Evolutionary conservation across 2,888 invertebrate genomes (phyloP), one percentile per base, ranked within the genome.

Genomic region (Hololepta plana): DNA sequence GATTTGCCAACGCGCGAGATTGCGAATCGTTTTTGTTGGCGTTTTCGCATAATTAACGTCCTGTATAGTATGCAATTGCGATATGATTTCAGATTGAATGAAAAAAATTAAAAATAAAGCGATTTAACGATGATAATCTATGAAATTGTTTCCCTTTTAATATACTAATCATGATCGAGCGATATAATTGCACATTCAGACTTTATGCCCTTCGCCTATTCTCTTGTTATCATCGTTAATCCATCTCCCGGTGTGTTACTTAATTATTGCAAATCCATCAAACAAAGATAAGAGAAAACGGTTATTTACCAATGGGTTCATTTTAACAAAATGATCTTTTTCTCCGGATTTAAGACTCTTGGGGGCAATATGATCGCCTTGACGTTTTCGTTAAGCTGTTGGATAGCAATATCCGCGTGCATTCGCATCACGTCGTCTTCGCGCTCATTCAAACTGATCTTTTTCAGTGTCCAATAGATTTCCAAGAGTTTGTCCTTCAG

Each of bases 341-440:
- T n/a, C n/a, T n/a, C n/a, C n/a, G n/a, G n/a, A n/a, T n/a, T n/a
- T n/a, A n/a, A n/a, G n/a, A n/a, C 12, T 20, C 3, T 20, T 4
- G n/a, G n/a, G 1, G 69, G 63, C 37, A 67, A 65, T 14, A 80
- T 44, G 37, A 68, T 62, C 27, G 64, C 56, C 38, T 59, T 64
- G 31, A 75, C 71, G 28, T 72, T 68, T 29, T 62, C 61, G 43
- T 80, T 70, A 8, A 85, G 57, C 55, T 81, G 76, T 48, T 81
- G 75, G 19, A 85, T 50, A 2, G 81, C 79, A 28, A 81, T 49
- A 45, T 77, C 74, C 11, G 75, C 72, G 40, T 87, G 85, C 23
- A 79, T 56, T 42, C 67, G 62, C 23, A 82, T 63, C 3, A 70
- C 61, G 39, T 77, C 76, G 45, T 82, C 79, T 45, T 80, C 76